These are phyloP conservation scores for Erpobdella octoculata DNA, from an alignment of 2,888 invertebrate genomes.

Conservation along the genomic window DNA sequence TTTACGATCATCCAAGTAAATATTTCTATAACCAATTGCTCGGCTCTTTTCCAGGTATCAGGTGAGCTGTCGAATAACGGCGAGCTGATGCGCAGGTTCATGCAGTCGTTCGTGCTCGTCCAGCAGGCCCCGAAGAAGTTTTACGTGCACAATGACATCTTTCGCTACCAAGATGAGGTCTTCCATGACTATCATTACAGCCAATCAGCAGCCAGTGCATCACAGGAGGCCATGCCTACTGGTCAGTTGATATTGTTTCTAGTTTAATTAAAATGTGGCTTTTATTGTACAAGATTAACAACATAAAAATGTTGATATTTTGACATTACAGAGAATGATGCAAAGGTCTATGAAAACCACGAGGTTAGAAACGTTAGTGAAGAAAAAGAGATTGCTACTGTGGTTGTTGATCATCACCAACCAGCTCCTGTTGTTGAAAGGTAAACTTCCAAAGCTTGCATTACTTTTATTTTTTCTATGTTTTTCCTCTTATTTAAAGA, in stretches of 20 bases:
- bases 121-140: slow-evolving; percentile 91
- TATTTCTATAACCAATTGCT: neutral
- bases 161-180: slow-evolving; percentile 82
- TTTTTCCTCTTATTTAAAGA: no score
- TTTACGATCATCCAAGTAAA: neutral
- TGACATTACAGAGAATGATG: neutral
- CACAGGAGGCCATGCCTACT: slow-evolving; percentile 12
- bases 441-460: neutral
- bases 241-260: neutral
- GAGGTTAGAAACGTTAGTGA: neutral
- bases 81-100: slow-evolving; percentile 91
- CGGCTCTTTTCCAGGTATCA: slow-evolving; percentile 69
- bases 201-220: neutral
- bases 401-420: neutral
- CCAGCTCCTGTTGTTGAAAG: neutral
- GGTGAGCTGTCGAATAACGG: slow-evolving; percentile 93
- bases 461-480: neutral
- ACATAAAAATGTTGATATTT: neutral
- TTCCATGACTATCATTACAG: slow-evolving; percentile 56
- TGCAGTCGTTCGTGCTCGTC: slow-evolving; percentile 92
- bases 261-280: no score
- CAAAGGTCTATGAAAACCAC: neutral
- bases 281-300: no score
- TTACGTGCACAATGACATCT: slow-evolving; percentile 97
- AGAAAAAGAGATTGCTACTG: neutral